Base-by-base conservation (phyloP, 2,113 vertebrate species). In the Australoheros scitulus region DNA sequence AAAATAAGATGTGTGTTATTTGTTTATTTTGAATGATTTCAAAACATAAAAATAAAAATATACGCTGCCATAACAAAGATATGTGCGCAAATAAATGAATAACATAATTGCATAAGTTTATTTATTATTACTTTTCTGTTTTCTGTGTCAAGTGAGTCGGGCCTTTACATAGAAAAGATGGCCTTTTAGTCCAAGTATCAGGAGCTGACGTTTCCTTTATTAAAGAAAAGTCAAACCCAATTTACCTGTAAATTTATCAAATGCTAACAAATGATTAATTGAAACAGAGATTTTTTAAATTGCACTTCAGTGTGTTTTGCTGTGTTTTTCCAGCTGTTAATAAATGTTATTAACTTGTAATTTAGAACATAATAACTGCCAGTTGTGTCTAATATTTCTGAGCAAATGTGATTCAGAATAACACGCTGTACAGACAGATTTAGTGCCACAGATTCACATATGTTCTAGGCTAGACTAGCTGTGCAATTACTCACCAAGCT, bases 401-500 rank as follows among this genome's bases (percentile, higher is more conserved):
- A 76, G 32, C 32, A 17, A 59, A 77, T 34, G 18, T 55, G 74
- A 43, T 9, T 84, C 32, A 70, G 9, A 76, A 2, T 14, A 38
- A 34, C 57, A 87, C 61, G 13, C 68, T 77, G 61, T 82, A 50
- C 18, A 41, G 58, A 74, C 47, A 81, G n/a, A 83, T 47, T 55
- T 32, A 15, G 5, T 15, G 26, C 57, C 70, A 80, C 3, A 52
- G 32, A 32, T 17, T 61, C 52, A 57, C 15, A 43, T 20, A 36
- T 83, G 43, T 85, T 82, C 41, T 80, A 74, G 68, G 75, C 41
- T 20, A 76, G 59, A n/a, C 17, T 56, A 59, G 34, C 17, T n/a
- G 18, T 50, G 18, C 72, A 76, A 56, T 85, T 85, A 85, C 72
- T 84, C 77, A 64, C 80, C 68, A 81, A 24, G 82, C 80, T 56